A percentile compares a stretch with the other conserved stretches of the same genome.
Evolutionary conservation across 1,140 invertebrate genomes (phyloP).

Genomic region (Agrilus planipennis): DNA sequence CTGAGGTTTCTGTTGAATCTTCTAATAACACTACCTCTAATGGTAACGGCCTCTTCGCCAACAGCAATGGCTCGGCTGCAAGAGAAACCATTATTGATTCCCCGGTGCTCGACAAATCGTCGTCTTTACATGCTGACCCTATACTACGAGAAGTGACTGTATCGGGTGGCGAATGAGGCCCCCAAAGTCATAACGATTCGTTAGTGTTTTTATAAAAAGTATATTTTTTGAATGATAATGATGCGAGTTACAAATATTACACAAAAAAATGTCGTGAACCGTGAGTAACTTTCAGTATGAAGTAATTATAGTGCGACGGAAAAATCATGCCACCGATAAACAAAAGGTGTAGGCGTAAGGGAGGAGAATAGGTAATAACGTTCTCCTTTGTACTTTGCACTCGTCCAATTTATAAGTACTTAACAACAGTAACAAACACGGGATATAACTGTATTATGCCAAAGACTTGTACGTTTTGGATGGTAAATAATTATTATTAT

Average conservation of each 20-base stretch:
- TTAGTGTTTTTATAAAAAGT: background rate
- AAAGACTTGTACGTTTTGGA: too few relatives aligned
- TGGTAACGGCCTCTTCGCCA: conserved; percentile 9
- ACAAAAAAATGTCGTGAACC: too few relatives aligned
- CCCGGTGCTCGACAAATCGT: conserved; percentile 18
- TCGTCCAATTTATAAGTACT: too few relatives aligned
- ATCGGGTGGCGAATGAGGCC: conserved; percentile 20
- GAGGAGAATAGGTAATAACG: too few relatives aligned
- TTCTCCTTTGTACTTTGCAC: too few relatives aligned
- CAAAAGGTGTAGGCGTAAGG: too few relatives aligned
- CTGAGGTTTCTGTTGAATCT: conserved; percentile 1
- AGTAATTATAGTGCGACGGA: too few relatives aligned
- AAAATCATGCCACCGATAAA: too few relatives aligned
- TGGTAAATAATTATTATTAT: too few relatives aligned
- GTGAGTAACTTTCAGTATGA: too few relatives aligned
- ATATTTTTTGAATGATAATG: background rate
- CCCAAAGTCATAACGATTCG: background rate
- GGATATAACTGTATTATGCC: too few relatives aligned
- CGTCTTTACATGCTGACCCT: conserved; percentile 17
- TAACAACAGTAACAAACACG: too few relatives aligned
- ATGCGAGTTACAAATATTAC: background rate
- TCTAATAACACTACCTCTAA: conserved; percentile 6
- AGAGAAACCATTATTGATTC: conserved; percentile 20
- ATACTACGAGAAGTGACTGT: conserved; percentile 29
- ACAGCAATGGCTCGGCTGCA: conserved; percentile 9